Percentiles rank a stretch among this genome's conserved stretches.
These are phyloP conservation scores for Luidia sarsii DNA, from an alignment of 53 echinoderm and acorn worm genomes.

Conservation along the genomic window DNA sequence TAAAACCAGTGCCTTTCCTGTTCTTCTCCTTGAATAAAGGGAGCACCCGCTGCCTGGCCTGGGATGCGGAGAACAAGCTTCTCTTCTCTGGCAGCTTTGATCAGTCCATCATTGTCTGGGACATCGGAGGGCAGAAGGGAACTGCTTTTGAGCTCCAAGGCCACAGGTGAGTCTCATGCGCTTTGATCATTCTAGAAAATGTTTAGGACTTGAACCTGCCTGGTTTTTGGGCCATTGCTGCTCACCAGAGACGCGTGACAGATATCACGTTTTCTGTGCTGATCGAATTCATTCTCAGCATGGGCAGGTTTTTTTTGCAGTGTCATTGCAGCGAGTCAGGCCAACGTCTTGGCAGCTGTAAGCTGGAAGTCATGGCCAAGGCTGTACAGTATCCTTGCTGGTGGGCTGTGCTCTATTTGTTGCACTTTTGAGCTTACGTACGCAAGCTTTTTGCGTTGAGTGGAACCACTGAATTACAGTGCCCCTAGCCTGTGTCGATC, in stretches of 20 bases:
- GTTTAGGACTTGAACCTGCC: too few relatives aligned
- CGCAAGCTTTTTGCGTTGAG: too few relatives aligned
- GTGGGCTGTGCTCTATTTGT: too few relatives aligned
- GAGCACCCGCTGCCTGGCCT: slow-evolving; percentile 86
- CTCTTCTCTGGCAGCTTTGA: slow-evolving; percentile 99
- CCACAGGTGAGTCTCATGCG: slow-evolving; percentile 90
- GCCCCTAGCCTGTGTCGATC: too few relatives aligned
- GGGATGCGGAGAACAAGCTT: slow-evolving; percentile 83
- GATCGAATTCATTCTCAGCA: slow-evolving; percentile 83
- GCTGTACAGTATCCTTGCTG: slow-evolving; percentile 92
- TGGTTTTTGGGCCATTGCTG: slow-evolving; percentile 25
- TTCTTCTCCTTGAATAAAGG: slow-evolving; percentile 53
- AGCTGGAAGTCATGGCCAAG: slow-evolving; percentile 86
- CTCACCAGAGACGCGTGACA: slow-evolving; percentile 88
- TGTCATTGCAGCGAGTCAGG: slow-evolving; percentile 96
- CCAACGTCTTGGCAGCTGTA: slow-evolving; percentile 82
- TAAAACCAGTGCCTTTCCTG: slow-evolving; percentile 6
- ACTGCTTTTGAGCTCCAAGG: slow-evolving; percentile 98
- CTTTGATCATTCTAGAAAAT: too few relatives aligned
- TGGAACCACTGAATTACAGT: too few relatives aligned
- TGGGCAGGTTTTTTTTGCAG: slow-evolving; percentile 91
- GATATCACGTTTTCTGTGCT: slow-evolving; percentile 78
- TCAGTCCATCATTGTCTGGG: slow-evolving; percentile 98
- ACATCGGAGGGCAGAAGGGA: slow-evolving; percentile 95
- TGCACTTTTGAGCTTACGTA: too few relatives aligned